Conservation (phyloP, 2,888 invertebrate species). For the Drosophila limbata region DNA sequence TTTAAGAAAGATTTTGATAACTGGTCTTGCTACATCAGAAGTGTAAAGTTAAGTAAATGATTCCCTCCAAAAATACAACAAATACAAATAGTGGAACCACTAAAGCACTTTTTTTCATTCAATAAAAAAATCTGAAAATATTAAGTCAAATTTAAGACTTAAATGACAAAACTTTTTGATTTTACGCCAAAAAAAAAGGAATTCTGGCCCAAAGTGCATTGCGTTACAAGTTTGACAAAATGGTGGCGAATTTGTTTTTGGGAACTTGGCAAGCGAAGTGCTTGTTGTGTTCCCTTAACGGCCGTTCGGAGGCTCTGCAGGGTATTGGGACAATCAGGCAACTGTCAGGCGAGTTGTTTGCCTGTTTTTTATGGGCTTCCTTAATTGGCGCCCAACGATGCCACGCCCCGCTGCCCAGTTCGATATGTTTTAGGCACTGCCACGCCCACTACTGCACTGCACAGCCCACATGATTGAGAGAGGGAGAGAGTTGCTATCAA, state of each 20-base stretch:
- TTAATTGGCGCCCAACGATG: conserved; percentile 73
- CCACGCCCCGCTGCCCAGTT: conserved; percentile 56
- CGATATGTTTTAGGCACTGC: conserved; percentile 60
- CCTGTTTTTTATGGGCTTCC: conserved; percentile 67
- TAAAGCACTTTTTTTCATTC: no score
- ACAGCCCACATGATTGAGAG: conserved; percentile 59
- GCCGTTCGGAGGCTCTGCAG: conserved; percentile 44
- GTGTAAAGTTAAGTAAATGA: no score
- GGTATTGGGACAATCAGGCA: conserved; percentile 58
- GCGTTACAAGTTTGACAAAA: no score
- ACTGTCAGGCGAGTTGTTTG: conserved; percentile 30
- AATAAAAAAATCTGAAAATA: no score
- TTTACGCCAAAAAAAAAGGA: no score
- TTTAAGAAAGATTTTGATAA: no score
- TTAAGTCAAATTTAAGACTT: no score
- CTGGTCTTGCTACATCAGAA: no score
- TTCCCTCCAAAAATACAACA: no score
- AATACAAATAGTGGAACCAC: no score
- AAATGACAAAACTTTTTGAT: no score
- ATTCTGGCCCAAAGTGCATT: no score
- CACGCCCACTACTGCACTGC: conserved; percentile 33
- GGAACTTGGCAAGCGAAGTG: conserved; percentile 4
- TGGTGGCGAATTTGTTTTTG: neutral
- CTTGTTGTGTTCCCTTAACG: conserved; percentile 49
- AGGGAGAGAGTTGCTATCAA: conserved; percentile 59